Conservation (phyloP, 2,113 vertebrate species). For the Vombatus ursinus region DNA sequence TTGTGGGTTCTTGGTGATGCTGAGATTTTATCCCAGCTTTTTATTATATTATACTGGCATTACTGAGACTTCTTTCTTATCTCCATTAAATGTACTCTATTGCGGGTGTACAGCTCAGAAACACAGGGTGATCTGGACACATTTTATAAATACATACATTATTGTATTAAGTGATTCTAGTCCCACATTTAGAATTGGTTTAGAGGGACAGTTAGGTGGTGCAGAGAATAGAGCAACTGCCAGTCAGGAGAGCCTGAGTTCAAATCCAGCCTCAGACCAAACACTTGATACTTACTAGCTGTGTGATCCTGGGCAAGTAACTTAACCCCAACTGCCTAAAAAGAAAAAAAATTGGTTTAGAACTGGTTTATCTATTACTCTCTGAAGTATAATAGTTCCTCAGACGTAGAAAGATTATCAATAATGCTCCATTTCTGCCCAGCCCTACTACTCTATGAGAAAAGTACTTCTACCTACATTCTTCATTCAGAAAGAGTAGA, state of each 20-base stretch:
- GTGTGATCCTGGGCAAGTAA: too few relatives aligned
- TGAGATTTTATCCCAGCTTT: neutral
- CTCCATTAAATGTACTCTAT: conserved; percentile 8
- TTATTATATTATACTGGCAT: neutral
- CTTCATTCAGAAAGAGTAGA: neutral
- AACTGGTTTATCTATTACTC: conserved; percentile 5
- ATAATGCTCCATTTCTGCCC: neutral
- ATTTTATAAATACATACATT: neutral
- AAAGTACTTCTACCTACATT: neutral
- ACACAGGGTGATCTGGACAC: neutral
- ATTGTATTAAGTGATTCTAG: neutral
- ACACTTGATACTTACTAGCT: too few relatives aligned
- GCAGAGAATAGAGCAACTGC: too few relatives aligned
- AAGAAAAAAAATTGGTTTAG: neutral
- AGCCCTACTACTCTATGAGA: neutral
- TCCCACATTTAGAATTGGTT: conserved; percentile 37
- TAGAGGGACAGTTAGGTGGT: neutral
- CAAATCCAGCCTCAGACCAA: too few relatives aligned
- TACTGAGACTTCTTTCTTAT: conserved; percentile 8
- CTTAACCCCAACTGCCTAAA: too few relatives aligned
- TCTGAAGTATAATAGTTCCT: conserved; percentile 23
- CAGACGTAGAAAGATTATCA: neutral
- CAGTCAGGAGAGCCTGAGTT: too few relatives aligned
- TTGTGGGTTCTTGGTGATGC: neutral
- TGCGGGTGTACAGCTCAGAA: neutral